Evolutionary conservation across 2,888 invertebrate species (phyloP).

Genomic region (Acholoe squamosa): DNA sequence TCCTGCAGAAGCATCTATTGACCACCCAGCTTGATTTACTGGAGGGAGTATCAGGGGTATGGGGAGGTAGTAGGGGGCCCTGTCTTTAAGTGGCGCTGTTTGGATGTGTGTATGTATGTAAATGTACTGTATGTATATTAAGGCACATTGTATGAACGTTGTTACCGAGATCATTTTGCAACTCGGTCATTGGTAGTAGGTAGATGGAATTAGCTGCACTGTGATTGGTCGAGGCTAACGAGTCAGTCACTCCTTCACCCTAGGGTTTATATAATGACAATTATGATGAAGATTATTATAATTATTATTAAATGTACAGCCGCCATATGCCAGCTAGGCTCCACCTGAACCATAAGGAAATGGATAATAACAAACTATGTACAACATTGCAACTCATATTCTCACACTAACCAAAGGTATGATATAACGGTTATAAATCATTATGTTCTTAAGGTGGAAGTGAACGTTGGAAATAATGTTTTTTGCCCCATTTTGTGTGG

Average conservation of each 20-base stretch:
- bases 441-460: constrained; percentile 25
- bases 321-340: background rate
- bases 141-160: constrained; percentile 50
- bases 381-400: constrained; percentile 41
- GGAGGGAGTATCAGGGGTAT: background rate
- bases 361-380: constrained; percentile 31
- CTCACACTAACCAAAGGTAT: constrained; percentile 46
- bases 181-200: constrained; percentile 20
- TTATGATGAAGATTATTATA: background rate
- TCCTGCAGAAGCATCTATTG: background rate
- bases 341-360: background rate
- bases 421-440: background rate
- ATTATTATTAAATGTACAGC: background rate
- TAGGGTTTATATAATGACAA: constrained; percentile 44
- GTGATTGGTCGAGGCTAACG: constrained; percentile 47
- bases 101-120: constrained; percentile 23
- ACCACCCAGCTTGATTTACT: background rate
- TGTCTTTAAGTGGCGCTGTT: background rate
- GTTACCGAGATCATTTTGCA: constrained; percentile 8
- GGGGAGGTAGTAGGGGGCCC: background rate
- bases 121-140: constrained; percentile 53
- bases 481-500: constrained; percentile 38
- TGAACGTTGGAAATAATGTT: background rate
- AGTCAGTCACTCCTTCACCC: constrained; percentile 53
- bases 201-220: constrained; percentile 54